Evolutionary conservation across 2,113 vertebrate species (phyloP), one percentile per base, ranked within the genome.

Genomic region (Eupsittula cactorum): DNA sequence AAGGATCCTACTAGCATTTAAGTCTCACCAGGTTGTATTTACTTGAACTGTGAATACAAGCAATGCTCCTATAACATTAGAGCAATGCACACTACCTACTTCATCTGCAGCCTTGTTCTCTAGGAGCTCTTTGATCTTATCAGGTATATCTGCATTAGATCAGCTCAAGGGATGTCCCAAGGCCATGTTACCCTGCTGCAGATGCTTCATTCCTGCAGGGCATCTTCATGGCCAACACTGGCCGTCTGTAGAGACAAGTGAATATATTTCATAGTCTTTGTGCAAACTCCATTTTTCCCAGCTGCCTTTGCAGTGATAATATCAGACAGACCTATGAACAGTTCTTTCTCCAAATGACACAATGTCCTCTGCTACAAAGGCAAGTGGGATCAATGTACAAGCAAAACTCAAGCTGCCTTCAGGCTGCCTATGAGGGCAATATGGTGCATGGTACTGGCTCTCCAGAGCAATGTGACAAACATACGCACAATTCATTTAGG

Each of bases 401-500:
- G 11, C 18, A 57, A 86, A 83, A 70, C 12, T 80, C 27, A 52
- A 33, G 33, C 4, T 65, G 14, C 49, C 35, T 77, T 92, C 49
- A 37, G 37, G 73, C 18, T 65, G 69, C 27, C 44, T 33, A 1
- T 16, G 44, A 70, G 25, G 39, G 16, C 47, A 68, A 41, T 12
- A 1, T 5, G 13, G 5, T 53, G 13, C 0, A 0, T 67, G n/a
- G 21, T n/a, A 52, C 47, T 57, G 29, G 21, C 27, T 80, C 10
- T 73, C 13, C 28, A 74, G 31, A 82, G 11, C 13, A 86, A 8
- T 7, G 15, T 50, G 42, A 15, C 29, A 75, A 67, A 50, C 2
- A 3, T 31, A 24, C 16, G 18, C 18, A 35, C n/a, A 52, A 82
- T 14, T 27, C 4, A 10, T 62, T 65, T 6, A 7, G 44, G 62